Evolutionary conservation across 2,888 invertebrate genomes (phyloP), one percentile per base, ranked within the genome.

Genomic region (Nemoura dubitans): DNA sequence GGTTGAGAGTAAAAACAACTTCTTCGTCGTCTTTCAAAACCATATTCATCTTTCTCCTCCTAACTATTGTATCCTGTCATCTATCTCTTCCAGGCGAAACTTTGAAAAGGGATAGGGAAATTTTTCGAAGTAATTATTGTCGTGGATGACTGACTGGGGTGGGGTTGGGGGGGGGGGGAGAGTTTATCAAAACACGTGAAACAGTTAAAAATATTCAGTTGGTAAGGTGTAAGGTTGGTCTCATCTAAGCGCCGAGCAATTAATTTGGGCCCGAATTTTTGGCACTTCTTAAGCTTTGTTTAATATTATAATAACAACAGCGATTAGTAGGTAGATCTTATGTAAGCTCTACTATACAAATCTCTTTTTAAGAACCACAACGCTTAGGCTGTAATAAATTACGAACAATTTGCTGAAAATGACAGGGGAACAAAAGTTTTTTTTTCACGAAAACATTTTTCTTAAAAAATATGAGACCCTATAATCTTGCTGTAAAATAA

Each of bases 1-100:
- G 84, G 59, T 84, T 84, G 84, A 84, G 59, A 84, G 84, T 26
- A 84, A 84, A 84, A 83, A 84, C 59, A 84, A 84, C 84, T 59
- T 84, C 59, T 76, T 76, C 84, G n/a, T 84, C 59, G 26, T 21
- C 84, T 76, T 84, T 30, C 76, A 76, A n/a, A n/a, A 10, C 28
- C 81, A 29, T 5, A 6, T 83, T 43, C 59, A n/a, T 84, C 59
- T 84, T 76, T 76, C 84, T 84, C 84, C 3, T 10, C 25, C 78
- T 78, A 26, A 27, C 78, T 26, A 78, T 26, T 78, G 26, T 78
- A 26, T 78, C 78, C 28, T 78, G 27, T n/a, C 81, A 81, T 81
- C 30, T 30, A 81, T 81, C 81, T 30, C n/a, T 81, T 30, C n/a
- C 30, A 30, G 81, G 28, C 27, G 30, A 81, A 81, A 81, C 81